Conservation (phyloP, 2,797 vertebrate genomes). For the Crenuchus spilurus region DNA sequence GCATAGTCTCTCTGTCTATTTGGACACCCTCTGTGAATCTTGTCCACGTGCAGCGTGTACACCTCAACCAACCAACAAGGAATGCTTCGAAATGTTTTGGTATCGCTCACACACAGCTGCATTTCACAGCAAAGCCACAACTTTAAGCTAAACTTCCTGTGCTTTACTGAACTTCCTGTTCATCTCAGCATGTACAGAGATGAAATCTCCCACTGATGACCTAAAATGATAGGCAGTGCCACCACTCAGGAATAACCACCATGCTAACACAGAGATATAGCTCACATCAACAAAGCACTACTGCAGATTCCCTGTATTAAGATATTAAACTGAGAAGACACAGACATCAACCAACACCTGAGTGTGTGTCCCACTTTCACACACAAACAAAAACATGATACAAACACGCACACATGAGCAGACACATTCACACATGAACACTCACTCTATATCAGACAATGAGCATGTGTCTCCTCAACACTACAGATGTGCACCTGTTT, state of each 20-base stretch:
- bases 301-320: neutral
- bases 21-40: neutral
- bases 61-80: neutral
- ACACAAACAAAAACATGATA: neutral
- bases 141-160: conserved; percentile 36
- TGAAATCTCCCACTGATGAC: conserved; percentile 27
- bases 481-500: conserved; percentile 27
- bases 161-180: neutral
- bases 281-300: neutral
- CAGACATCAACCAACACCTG: neutral
- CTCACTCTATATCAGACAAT: conserved; percentile 30
- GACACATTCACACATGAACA: conserved; percentile 21
- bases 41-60: neutral
- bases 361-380: neutral
- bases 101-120: conserved; percentile 1
- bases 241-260: neutral
- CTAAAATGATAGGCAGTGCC: conserved; percentile 26
- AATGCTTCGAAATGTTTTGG: neutral
- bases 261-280: neutral
- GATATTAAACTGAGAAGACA: neutral
- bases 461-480: conserved; percentile 21
- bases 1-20: too few species aligned
- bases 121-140: conserved; percentile 27
- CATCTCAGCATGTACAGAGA: conserved; percentile 3
- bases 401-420: neutral